Evolutionary conservation across 2,797 vertebrate species (phyloP).

Genomic region (Chaetodon trifasciatus): DNA sequence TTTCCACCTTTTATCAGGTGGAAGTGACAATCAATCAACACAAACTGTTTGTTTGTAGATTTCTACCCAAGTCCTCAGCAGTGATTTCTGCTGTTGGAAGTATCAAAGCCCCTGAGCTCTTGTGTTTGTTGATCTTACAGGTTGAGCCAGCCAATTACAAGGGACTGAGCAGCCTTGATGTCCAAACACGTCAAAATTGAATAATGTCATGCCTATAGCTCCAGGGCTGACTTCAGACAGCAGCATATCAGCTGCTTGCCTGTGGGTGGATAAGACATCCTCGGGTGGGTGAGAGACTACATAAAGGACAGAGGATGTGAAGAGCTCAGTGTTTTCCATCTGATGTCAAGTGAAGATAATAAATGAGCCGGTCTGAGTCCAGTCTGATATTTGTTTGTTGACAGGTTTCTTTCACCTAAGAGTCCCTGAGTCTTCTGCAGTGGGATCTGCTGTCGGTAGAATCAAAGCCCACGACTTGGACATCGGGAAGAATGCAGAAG

Average conservation of each 20-base stretch:
- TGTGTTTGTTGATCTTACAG: slow-evolving; percentile 52
- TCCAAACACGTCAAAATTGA: slow-evolving; percentile 62
- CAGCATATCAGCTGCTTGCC: slow-evolving; percentile 45
- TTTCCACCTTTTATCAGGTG: slow-evolving; percentile 36
- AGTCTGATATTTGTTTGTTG: slow-evolving; percentile 37
- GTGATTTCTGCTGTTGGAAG: slow-evolving; percentile 19
- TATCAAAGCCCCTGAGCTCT: slow-evolving; percentile 35
- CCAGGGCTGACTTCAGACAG: slow-evolving; percentile 58
- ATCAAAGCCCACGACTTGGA: slow-evolving; percentile 98
- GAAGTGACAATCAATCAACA: slow-evolving; percentile 49
- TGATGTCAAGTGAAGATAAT: slow-evolving; percentile 45
- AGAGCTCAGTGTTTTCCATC: slow-evolving; percentile 29
- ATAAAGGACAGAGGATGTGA: slow-evolving; percentile 40
- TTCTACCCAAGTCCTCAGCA: slow-evolving; percentile 1
- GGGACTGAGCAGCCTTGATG: slow-evolving; percentile 54
- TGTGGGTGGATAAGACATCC: slow-evolving; percentile 48
- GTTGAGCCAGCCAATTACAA: slow-evolving; percentile 63
- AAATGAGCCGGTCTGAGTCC: slow-evolving; percentile 24
- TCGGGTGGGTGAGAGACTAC: slow-evolving; percentile 15
- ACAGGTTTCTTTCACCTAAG: slow-evolving; percentile 96
- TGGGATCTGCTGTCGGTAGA: slow-evolving; percentile 93
- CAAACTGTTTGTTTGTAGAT: slow-evolving; percentile 35
- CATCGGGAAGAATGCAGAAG: slow-evolving; percentile 94
- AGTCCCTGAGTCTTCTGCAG: slow-evolving; percentile 92
- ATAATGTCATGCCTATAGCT: slow-evolving; percentile 62